These are phyloP conservation scores for Himantopus leucocephalus DNA, from an alignment of 2,113 vertebrate genomes.

Conservation along the genomic window DNA sequence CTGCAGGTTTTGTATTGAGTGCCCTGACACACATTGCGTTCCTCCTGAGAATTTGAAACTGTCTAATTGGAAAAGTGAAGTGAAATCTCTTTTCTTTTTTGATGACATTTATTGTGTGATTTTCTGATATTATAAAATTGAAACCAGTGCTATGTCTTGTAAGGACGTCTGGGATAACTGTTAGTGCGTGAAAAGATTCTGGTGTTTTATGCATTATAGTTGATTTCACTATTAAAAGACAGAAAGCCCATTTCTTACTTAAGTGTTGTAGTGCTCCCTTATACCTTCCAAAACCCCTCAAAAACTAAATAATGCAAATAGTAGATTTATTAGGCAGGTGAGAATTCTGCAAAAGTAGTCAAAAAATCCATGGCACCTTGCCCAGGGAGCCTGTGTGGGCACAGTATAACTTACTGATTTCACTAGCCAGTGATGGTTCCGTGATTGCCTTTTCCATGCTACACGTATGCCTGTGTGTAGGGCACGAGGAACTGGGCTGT, in stretches of 20 bases:
- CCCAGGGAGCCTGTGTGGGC: not conserved
- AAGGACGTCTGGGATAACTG: not conserved
- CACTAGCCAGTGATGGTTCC: not conserved
- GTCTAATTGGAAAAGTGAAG: not conserved
- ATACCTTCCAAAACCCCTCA: not conserved
- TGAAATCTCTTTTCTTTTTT: not conserved
- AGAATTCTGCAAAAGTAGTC: not conserved
- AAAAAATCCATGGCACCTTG: not conserved
- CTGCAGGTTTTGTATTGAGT: not conserved
- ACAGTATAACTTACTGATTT: not conserved
- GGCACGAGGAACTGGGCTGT: not conserved
- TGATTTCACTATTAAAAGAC: not conserved
- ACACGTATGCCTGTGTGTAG: not conserved
- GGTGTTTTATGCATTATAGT: not conserved
- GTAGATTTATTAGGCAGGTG: not conserved
- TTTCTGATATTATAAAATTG: not conserved
- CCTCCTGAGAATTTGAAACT: not conserved
- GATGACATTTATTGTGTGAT: not conserved
- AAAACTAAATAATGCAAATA: not conserved
- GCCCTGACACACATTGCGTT: not conserved
- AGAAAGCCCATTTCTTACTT: not conserved
- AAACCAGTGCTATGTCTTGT: not conserved
- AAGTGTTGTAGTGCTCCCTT: not conserved
- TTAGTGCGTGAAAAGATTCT: not conserved
- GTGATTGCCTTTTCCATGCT: not conserved